Conservation (phyloP, 2,797 vertebrate genomes). For the Cirrhinus mrigala region DNA sequence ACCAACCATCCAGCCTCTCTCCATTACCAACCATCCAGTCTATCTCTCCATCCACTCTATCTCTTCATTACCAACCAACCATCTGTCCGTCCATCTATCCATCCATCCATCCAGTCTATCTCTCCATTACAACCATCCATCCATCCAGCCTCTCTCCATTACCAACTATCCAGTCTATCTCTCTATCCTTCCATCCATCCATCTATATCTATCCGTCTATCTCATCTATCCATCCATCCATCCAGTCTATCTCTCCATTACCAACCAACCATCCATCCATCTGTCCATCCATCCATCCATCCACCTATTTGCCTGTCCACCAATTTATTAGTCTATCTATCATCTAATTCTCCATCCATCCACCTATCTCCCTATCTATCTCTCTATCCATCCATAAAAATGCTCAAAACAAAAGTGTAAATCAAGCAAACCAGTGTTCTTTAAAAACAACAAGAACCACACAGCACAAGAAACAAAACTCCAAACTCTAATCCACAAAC, state of each 20-base stretch:
- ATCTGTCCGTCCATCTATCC: no score
- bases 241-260: neutral
- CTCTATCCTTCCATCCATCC: neutral
- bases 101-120: neutral
- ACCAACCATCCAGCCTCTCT: neutral
- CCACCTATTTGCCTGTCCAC: no score
- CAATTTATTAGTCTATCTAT: slow-evolving; percentile 1
- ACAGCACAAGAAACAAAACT: neutral
- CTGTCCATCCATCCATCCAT: no score
- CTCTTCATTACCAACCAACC: no score
- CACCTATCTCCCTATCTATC: neutral
- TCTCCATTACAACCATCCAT: neutral
- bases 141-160: neutral
- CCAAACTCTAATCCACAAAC: slow-evolving; percentile 30
- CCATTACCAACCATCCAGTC: neutral
- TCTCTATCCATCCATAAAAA: neutral
- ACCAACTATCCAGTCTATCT: neutral
- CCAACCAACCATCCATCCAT: neutral
- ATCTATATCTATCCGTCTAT: no score
- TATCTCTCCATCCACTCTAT: neutral
- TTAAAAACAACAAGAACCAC: slow-evolving; percentile 17
- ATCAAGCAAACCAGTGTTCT: slow-evolving; percentile 8
- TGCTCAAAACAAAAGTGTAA: slow-evolving; percentile 22
- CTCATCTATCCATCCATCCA: neutral
- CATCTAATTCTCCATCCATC: neutral